Base-by-base conservation (phyloP, 1,140 invertebrate genomes). In the Sogatella furcifera region DNA sequence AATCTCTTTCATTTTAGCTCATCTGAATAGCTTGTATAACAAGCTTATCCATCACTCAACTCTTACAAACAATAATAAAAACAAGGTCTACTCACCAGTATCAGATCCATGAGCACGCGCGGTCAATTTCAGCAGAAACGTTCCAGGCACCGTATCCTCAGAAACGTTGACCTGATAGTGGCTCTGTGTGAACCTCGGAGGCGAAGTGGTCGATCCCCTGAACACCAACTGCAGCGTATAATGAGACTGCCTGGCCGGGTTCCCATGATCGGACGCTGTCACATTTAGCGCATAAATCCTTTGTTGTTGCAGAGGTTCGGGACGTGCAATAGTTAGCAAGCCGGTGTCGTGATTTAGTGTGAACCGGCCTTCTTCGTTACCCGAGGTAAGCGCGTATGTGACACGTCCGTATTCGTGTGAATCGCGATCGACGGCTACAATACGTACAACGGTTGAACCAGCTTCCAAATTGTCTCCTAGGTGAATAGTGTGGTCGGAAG, bases 361-460 rank as follows among this genome's bases (percentile, higher is more conserved):
- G 73, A 97, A 96, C 62, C 81, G 80, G 0, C 82, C 83, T 24
- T 86, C 82, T 49, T 90, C 85, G 71, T 97, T 95, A 41, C 91
- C 92, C 43, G 80, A 80, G 5, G 83, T 81, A 65, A 95, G 87
- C 19, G 83, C 80, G 69, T 96, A 97, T 0, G 84, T 87, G 9
- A 97, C 83, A 61, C 84, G 81, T 15, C 92, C 92, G 73, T 95
- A 95, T 46, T 92, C 86, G 28, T 84, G 86, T 0, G 83, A 81
- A 73, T 97, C 95, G 17, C 77, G 78, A 72, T 98, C 95, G 0
- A 86, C 76, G 1, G 95, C 95, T 28, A 96, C 80, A 3, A 96
- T 79, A 69, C 89, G 83, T 2, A 19, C 22, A 1, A 34, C 8
- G 80, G 72, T 61, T 80, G 59, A 79, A 2, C 86, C 88, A 52